These are phyloP conservation scores for Hoplodrina ambigua DNA, from an alignment of 2,888 invertebrate species.

Conservation along the genomic window DNA sequence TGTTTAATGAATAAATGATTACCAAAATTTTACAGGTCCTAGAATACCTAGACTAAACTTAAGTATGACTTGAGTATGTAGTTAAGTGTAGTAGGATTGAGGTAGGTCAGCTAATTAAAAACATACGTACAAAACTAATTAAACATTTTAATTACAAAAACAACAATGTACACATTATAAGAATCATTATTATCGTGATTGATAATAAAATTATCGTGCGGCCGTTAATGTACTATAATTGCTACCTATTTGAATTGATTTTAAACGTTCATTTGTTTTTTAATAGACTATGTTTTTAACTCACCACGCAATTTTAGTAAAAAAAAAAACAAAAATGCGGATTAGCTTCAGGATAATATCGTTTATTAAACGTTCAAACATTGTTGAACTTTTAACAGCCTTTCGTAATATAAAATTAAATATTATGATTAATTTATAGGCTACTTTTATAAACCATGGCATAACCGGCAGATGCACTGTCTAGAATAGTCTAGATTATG, in stretches of 20 bases:
- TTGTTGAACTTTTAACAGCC: conserved; percentile 18
- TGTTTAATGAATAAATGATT: not conserved
- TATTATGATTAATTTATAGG: too few relatives aligned
- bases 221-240: conserved; percentile 30
- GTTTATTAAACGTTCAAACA: conserved; percentile 31
- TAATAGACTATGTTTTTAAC: conserved; percentile 33
- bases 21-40: not conserved
- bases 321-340: conserved; percentile 4
- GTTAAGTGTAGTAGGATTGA: conserved; percentile 4
- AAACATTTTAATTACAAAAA: conserved; percentile 21
- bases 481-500: too few relatives aligned
- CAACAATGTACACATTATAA: conserved; percentile 13
- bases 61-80: too few relatives aligned
- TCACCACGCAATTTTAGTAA: conserved; percentile 1
- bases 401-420: too few relatives aligned
- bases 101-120: conserved; percentile 8
- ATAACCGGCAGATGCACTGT: too few relatives aligned
- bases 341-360: conserved; percentile 7
- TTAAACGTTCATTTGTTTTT: conserved; percentile 38
- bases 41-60: not conserved
- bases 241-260: conserved; percentile 30
- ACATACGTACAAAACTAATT: not conserved
- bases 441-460: too few relatives aligned
- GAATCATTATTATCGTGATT: conserved; percentile 33
- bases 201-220: conserved; percentile 40